Percentiles rank a stretch among this genome's conserved stretches.
Conservation (phyloP, 2,888 invertebrate species). For the Ypsolopha scabrella region DNA sequence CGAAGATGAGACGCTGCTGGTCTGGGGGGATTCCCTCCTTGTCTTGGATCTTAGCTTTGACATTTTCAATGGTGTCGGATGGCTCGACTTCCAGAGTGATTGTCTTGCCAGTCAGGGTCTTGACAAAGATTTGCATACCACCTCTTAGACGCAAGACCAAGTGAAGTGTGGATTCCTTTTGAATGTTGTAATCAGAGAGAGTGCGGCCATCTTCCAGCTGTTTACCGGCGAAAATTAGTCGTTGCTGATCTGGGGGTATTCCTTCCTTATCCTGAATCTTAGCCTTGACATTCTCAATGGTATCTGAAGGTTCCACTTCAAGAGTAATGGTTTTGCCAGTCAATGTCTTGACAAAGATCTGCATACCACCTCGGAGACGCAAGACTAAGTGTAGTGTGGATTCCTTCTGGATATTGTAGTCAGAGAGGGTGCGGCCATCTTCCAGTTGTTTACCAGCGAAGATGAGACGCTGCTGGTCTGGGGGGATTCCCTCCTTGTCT, state of each 20-base stretch:
- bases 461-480: conserved; percentile 7
- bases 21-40: conserved; percentile 28
- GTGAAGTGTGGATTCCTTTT: conserved; percentile 24
- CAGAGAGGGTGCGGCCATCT: conserved; percentile 8
- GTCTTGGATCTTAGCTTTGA: conserved; percentile 26
- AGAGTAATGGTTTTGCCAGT: conserved; percentile 33
- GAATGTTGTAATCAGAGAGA: conserved; percentile 32
- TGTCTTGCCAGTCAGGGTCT: conserved; percentile 28
- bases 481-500: conserved; percentile 8
- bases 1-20: conserved; percentile 25
- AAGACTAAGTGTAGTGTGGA: conserved; percentile 6
- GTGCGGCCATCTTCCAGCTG: conserved; percentile 35
- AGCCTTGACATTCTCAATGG: conserved; percentile 33
- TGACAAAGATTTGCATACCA: conserved; percentile 28
- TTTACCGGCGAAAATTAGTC: conserved; percentile 33
- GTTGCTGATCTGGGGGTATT: conserved; percentile 35
- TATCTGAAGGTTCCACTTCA: conserved; percentile 30
- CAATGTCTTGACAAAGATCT: conserved; percentile 33
- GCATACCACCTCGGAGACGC: conserved; percentile 20
- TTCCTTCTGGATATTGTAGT: conserved; percentile 8
- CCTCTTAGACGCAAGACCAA: conserved; percentile 22
- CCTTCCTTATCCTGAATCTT: conserved; percentile 38
- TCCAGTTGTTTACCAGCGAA: conserved; percentile 8
- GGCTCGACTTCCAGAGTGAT: conserved; percentile 27
- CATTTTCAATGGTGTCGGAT: conserved; percentile 26